phyloP scores from a whole-genome alignment of 2,113 vertebrate genomes.

The Mobula hypostoma region DNA sequence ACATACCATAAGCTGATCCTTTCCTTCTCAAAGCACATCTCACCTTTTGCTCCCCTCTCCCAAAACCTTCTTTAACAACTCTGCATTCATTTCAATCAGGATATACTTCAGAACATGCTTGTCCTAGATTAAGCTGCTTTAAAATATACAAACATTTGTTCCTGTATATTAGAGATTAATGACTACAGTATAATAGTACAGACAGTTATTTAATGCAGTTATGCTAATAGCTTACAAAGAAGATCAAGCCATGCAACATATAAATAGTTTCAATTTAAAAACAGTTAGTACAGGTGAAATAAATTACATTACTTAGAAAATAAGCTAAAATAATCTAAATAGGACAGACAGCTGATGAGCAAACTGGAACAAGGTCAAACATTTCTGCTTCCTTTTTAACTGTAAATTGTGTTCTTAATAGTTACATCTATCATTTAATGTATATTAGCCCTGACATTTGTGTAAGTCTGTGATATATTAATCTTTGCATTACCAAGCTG shows the following conservation, averaged over 20 bases:
- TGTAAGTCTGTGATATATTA: background rate
- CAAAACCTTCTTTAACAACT: background rate
- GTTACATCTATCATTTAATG: background rate
- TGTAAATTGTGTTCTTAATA: background rate
- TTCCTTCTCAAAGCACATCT: background rate
- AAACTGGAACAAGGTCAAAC: background rate
- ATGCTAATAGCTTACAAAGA: constrained; percentile 2
- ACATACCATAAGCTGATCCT: background rate
- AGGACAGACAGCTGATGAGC: background rate
- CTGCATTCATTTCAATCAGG: background rate
- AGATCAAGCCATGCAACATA: background rate
- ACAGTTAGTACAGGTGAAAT: background rate
- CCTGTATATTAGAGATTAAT: background rate
- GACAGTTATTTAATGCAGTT: background rate
- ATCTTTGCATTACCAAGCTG: background rate
- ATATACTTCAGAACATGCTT: background rate
- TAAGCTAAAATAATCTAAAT: background rate
- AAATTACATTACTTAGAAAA: background rate
- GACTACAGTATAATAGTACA: background rate
- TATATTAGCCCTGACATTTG: background rate
- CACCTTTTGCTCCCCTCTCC: background rate
- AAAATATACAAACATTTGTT: background rate
- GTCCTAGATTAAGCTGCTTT: background rate
- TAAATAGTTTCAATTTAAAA: constrained; percentile 15
- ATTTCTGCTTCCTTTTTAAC: background rate